These are phyloP conservation scores for Electrophaes corylata DNA, from an alignment of 2,888 invertebrate species.

Conservation along the genomic window DNA sequence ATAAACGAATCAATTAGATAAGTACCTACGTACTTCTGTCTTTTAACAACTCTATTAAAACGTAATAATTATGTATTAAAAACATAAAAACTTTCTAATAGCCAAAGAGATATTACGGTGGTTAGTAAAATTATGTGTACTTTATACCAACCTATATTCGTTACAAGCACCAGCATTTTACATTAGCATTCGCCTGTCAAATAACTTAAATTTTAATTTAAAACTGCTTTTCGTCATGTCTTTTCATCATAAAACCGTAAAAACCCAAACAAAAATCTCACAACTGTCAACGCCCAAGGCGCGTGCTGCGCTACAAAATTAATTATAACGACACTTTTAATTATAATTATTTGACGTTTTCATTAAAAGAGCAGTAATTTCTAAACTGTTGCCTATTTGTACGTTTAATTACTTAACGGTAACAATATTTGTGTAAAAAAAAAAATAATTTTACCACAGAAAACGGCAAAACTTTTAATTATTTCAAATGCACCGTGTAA, in stretches of 20 bases:
- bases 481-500: constrained; percentile 8
- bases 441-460: constrained; percentile 6
- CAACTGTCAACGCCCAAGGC: constrained; percentile 41
- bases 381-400: constrained; percentile 34
- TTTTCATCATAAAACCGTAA: constrained; percentile 20
- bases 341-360: constrained; percentile 69
- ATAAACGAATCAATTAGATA: background rate
- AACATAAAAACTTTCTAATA: no score
- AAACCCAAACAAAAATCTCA: constrained; percentile 21
- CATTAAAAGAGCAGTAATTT: constrained; percentile 51
- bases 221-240: constrained; percentile 13
- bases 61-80: no score
- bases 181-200: background rate
- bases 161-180: no score
- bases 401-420: constrained; percentile 39
- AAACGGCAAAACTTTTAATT: constrained; percentile 11
- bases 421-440: constrained; percentile 22
- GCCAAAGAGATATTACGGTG: no score
- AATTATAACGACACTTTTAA: constrained; percentile 64
- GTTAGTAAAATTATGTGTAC: no score
- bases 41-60: no score
- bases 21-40: no score
- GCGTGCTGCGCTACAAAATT: constrained; percentile 42
- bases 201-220: background rate
- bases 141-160: no score